A percentile compares a stretch with the other conserved stretches of the same genome.
Evolutionary conservation across 2,888 invertebrate genomes (phyloP).

Genomic region (Erebia aethiops): DNA sequence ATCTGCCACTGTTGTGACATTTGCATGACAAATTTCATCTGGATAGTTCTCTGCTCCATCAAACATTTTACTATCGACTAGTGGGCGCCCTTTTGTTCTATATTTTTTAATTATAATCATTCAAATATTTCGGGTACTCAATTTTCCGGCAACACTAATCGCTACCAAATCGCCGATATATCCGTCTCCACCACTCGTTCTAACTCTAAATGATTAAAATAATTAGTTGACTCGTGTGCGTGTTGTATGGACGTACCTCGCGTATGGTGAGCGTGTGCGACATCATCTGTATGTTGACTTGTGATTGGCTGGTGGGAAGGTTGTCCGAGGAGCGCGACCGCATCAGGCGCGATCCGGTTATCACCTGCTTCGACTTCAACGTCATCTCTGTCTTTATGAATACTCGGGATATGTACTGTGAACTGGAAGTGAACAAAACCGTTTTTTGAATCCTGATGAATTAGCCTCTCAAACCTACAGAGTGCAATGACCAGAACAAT

Average conservation of each 20-base stretch:
- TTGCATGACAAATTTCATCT: too few relatives aligned
- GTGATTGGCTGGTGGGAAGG: constrained; percentile 95
- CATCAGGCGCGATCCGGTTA: constrained; percentile 89
- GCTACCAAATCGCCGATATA: not conserved
- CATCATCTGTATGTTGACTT: constrained; percentile 97
- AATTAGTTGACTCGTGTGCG: not conserved
- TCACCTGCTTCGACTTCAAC: constrained; percentile 92
- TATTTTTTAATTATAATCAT: not conserved
- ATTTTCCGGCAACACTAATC: constrained; percentile 7
- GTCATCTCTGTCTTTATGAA: constrained; percentile 97
- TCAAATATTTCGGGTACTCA: not conserved
- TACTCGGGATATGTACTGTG: constrained; percentile 96
- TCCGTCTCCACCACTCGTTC: constrained; percentile 11
- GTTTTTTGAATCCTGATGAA: too few relatives aligned
- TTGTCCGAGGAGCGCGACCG: constrained; percentile 94
- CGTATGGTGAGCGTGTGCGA: constrained; percentile 95
- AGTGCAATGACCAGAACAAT: too few relatives aligned
- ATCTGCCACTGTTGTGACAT: too few relatives aligned
- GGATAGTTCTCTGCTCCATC: too few relatives aligned
- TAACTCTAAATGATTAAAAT: constrained; percentile 6
- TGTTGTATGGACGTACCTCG: constrained; percentile 86
- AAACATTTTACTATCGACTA: too few relatives aligned
- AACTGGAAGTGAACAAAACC: constrained; percentile 76
- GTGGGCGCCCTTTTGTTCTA: too few relatives aligned
- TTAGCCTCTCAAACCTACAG: too few relatives aligned